Evolutionary conservation across 2,797 vertebrate species (phyloP).

Genomic region (Distichodus sexfasciatus): DNA sequence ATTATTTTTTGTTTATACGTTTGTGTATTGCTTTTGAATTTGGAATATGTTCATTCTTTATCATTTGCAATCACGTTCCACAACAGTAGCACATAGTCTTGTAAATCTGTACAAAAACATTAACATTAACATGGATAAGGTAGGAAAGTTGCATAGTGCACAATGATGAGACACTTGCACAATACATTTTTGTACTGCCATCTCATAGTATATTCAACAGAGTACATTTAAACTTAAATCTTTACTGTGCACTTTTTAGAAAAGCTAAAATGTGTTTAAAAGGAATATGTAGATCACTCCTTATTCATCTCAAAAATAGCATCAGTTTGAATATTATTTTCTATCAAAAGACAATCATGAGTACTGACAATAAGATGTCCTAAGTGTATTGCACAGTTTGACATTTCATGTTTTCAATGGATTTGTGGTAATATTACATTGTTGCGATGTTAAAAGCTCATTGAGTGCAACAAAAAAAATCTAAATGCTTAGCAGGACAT

Average conservation of each 20-base stretch:
- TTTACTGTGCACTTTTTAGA: constrained; percentile 16
- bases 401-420: not conserved
- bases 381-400: constrained; percentile 20
- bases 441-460: not conserved
- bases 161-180: too few relatives aligned
- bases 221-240: constrained; percentile 5
- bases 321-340: constrained; percentile 19
- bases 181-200: too few relatives aligned
- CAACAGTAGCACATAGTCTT: too few relatives aligned
- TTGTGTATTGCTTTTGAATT: too few relatives aligned
- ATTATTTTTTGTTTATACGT: too few relatives aligned
- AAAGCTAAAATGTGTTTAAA: not conserved
- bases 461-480: not conserved
- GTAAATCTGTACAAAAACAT: too few relatives aligned
- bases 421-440: constrained; percentile 8
- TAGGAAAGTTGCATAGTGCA: too few relatives aligned
- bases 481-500: constrained; percentile 6
- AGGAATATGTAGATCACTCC: not conserved
- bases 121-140: too few relatives aligned
- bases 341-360: constrained; percentile 25
- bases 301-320: not conserved
- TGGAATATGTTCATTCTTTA: too few relatives aligned
- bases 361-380: constrained; percentile 29
- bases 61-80: too few relatives aligned
- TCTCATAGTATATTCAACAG: not conserved